Base-by-base conservation (phyloP, 1,140 invertebrate genomes). In the Eurosta solidaginis region DNA sequence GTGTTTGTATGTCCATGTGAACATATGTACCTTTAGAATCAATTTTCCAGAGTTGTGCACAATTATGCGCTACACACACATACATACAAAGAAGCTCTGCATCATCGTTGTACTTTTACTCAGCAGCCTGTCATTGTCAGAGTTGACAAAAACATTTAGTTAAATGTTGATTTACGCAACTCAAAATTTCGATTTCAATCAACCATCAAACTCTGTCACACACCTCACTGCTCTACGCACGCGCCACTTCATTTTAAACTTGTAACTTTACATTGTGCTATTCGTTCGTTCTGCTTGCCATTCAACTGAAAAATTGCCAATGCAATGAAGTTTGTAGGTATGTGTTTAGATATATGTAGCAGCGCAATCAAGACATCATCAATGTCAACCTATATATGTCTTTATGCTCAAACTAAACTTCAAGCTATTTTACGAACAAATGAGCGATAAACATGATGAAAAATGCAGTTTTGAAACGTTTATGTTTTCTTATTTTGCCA, bases 341-440 rank as follows among this genome's bases (percentile, higher is more conserved):
- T n/a, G n/a, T n/a, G n/a, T n/a, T 33, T 40, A 17, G 20, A 29
- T 22, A 36, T 36, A 9, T 40, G 59, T 33, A 42, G 10, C 36
- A 68, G 59, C 17, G 40, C 59, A 68, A 68, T 68, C 59, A 68
- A 68, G 59, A 68, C n/a, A 68, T 68, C 59, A 68, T 68, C 59
- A 68, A 68, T 68, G 59, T 68, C 59, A 68, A 68, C 59, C 33
- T 22, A 68, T 20, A 68, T 40, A 68, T 68, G n/a, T 68, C n/a
- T n/a, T 68, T 20, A 9, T 33, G 4, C 59, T 68, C 22, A 6
- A 2, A 36, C 0, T 20, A n/a, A 5, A 7, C n/a, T 22, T 14
- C 27, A 5, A 59, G 10, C 29, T 9, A 40, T n/a, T 6, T 10
- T 5, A 1, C 14, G 12, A 47, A n/a, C n/a, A n/a, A 9, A 47